phyloP scores from a whole-genome alignment of 2,888 invertebrate species.

The Eubasilissa splendida region DNA sequence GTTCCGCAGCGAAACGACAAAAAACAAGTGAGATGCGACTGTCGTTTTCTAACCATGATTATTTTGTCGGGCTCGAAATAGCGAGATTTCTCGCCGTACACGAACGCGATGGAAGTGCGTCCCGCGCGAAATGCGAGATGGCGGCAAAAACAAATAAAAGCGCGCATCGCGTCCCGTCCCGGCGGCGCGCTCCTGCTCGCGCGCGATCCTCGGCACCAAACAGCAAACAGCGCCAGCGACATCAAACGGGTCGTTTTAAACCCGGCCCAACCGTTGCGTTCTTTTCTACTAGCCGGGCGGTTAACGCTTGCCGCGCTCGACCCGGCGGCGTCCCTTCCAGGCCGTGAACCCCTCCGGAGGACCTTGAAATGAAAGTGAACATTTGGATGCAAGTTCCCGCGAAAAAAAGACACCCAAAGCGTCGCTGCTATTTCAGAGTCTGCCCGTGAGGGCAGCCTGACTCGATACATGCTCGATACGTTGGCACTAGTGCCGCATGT shows the following conservation, averaged over 20 bases:
- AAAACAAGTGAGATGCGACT: no score
- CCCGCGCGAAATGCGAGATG: conserved; percentile 19
- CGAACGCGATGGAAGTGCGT: conserved; percentile 1
- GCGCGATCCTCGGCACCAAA: not conserved
- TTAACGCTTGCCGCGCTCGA: not conserved
- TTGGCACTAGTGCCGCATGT: not conserved
- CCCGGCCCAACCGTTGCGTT: not conserved
- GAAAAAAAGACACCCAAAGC: conserved; percentile 8
- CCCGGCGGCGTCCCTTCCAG: not conserved
- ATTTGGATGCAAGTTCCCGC: conserved; percentile 20
- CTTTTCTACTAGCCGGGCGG: not conserved
- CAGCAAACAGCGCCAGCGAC: not conserved
- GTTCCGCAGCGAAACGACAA: no score
- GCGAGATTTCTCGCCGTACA: not conserved
- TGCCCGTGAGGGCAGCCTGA: not conserved
- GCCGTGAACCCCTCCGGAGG: conserved; percentile 21
- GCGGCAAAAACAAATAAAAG: conserved; percentile 9
- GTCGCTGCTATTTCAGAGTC: conserved; percentile 15
- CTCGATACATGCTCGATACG: not conserved
- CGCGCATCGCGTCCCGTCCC: not conserved
- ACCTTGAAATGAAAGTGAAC: conserved; percentile 38
- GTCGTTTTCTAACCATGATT: not conserved
- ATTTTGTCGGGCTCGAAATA: conserved; percentile 3
- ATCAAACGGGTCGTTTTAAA: not conserved
- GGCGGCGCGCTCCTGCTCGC: not conserved